Base-by-base conservation (phyloP, 2,113 vertebrate genomes). In the Cercopithecus mona region DNA sequence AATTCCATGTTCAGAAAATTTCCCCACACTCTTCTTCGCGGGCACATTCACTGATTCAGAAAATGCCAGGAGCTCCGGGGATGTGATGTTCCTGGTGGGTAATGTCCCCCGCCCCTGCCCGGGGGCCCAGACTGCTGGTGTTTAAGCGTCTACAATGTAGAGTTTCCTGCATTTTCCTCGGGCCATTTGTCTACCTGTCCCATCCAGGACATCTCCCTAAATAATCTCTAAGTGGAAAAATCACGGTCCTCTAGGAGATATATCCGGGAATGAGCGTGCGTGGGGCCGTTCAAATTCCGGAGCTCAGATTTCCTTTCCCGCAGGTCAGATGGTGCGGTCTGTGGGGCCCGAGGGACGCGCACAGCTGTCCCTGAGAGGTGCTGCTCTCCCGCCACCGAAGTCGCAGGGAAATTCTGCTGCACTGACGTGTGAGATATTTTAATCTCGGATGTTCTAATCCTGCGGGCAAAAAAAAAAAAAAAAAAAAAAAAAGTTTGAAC, bases 351-450 rank as follows among this genome's bases (percentile, higher is more conserved):
- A 8, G 95, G 0, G 96, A 50, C 6, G 2, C 0, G 92, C 40
- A 45, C 97, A 96, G 95, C 92, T 96, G 97, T 75, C 86, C 92
- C 93, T 27, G 1, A 57, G 45, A 50, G 95, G 93, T 80, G 94
- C 94, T 30, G 11, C 38, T 68, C 38, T 81, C 84, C 66, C 23
- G 64, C 95, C 88, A 2, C 94, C 30, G 3, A 27, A 45, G 93
- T 84, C 81, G n/a, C 88, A 13, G 30, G 84, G 85, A 75, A 38
- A 72, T 85, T 61, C 48, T 82, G 76, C 83, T 0, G 52, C 81
- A 3, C 78, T 45, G 88, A 48, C 38, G 10, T 40, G 88, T 16
- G 88, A 57, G 66, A 32, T 57, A 43, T 66, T 45, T 84, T 17
- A 40, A 70, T 30, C 64, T 90, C 35, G 3, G 57, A 78, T 17